A percentile compares a stretch with the other conserved stretches of the same genome.
These are phyloP conservation scores for Megalurothrips usitatus DNA, from an alignment of 2,888 invertebrate genomes.

Conservation along the genomic window DNA sequence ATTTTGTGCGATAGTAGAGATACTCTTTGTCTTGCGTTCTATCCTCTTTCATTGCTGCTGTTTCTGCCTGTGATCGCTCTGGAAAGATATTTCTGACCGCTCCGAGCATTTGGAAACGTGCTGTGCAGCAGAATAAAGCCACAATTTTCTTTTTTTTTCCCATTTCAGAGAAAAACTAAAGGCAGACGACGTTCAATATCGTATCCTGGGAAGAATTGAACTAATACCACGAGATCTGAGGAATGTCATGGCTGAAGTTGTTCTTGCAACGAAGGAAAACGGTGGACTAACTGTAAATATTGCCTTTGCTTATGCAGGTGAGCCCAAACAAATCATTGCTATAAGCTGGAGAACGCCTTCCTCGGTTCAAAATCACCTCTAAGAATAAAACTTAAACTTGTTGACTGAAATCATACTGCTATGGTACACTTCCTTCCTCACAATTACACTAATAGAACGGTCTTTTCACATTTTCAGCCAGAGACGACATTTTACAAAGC, in stretches of 20 bases:
- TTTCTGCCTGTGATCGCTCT: too few relatives aligned
- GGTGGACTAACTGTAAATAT: conserved; percentile 70
- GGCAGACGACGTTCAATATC: conserved; percentile 77
- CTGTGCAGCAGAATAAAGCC: too few relatives aligned
- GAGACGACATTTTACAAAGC: conserved; percentile 77
- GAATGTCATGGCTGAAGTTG: conserved; percentile 69
- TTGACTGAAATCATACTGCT: too few relatives aligned
- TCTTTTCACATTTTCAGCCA: conserved; percentile 52
- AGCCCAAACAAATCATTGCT: too few relatives aligned
- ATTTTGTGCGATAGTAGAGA: too few relatives aligned
- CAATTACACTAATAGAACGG: background rate
- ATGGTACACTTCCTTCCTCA: background rate
- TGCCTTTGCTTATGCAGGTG: conserved; percentile 77
- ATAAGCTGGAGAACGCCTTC: too few relatives aligned
- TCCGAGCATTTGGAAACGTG: too few relatives aligned
- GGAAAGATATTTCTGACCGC: too few relatives aligned
- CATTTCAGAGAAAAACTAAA: conserved; percentile 64
- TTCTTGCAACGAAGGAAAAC: conserved; percentile 73
- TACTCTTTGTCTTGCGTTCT: too few relatives aligned
- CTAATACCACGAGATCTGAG: conserved; percentile 76
- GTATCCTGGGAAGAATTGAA: conserved; percentile 79
- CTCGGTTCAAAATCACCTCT: too few relatives aligned
- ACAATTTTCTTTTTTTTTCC: conserved; percentile 9
- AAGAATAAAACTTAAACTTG: too few relatives aligned
- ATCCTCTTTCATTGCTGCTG: too few relatives aligned